These are phyloP conservation scores for Volucella inflata DNA, from an alignment of 2,888 invertebrate species.

Conservation along the genomic window DNA sequence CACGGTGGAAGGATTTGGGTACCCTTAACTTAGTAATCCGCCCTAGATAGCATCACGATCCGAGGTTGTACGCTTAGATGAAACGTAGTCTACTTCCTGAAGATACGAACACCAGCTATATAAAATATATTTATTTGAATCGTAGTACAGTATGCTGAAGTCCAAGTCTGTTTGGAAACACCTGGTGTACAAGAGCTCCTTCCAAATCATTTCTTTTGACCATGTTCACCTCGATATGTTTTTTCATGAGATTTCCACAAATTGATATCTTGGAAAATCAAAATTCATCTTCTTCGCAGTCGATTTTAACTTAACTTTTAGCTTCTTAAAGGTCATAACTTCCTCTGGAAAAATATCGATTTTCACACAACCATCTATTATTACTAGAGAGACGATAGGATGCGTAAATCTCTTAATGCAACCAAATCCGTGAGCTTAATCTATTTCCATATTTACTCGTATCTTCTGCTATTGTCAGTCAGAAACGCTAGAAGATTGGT, in stretches of 20 bases:
- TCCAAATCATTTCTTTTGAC: not conserved
- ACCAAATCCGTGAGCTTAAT: constrained; percentile 65
- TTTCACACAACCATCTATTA: constrained; percentile 52
- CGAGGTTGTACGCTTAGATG: too few species aligned
- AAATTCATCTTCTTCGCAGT: too few species aligned
- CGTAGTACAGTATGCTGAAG: too few species aligned
- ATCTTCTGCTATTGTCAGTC: constrained; percentile 66
- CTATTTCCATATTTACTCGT: constrained; percentile 75
- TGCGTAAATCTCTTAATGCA: constrained; percentile 71
- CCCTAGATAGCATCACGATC: too few species aligned
- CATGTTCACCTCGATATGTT: constrained; percentile 5
- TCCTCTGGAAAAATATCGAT: constrained; percentile 54
- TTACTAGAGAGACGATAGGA: constrained; percentile 31
- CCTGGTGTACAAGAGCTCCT: too few species aligned
- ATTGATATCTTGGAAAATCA: not conserved
- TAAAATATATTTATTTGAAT: too few species aligned
- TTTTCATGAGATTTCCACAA: constrained; percentile 11
- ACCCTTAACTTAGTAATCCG: too few species aligned
- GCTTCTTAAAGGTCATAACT: constrained; percentile 31
- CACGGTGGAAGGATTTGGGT: too few species aligned
- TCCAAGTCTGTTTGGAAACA: too few species aligned
- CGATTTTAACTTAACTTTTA: too few species aligned
- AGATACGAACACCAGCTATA: too few species aligned
- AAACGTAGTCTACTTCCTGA: too few species aligned
- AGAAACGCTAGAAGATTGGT: not conserved